Base-by-base conservation (phyloP, 2,888 invertebrate genomes). In the Polymixis flavicincta region DNA sequence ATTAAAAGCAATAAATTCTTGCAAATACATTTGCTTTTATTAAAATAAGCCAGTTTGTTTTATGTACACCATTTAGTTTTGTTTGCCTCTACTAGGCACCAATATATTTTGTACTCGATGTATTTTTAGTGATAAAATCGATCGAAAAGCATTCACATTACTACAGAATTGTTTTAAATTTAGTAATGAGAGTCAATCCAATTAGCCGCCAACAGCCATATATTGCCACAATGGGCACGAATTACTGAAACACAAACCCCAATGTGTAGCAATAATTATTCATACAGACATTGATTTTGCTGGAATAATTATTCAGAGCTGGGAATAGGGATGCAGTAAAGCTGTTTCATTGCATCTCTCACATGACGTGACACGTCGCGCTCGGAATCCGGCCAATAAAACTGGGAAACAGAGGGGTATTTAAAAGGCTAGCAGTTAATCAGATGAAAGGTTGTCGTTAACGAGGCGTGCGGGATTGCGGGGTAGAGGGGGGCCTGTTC, bases 401-500 rank as follows among this genome's bases (percentile, higher is more conserved):
- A 78, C 80, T 60, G 70, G 76, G 77, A 69, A 83, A 76, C 74
- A 85, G 72, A 78, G 74, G 72, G 84, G 78, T 83, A 86, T 85
- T 87, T 87, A 87, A 88, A 85, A 81, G 81, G 79, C 81, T 79
- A 76, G 84, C 77, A 88, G 88, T 89, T 89, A 89, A 88, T 87
- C 84, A 87, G 84, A 88, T 88, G 89, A 88, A 88, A 88, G 89
- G 87, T 82, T 81, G 78, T 87, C 88, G 87, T 84, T 85, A 88
- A 88, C 85, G 89, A 88, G 88, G 80, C 83, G 84, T 85, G 85
- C 48, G 70, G 83, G 78, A 80, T 76, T 76, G 80, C 7, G 57
- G 63, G 48, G 50, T 22, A n/a, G 48, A 1, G 11, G 19, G 11
- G 2, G 69, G 71, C 11, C 76, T 65, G 74, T 86, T 76, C 89